Evolutionary conservation across 2,888 invertebrate genomes (phyloP).

Genomic region (Amiota minor): DNA sequence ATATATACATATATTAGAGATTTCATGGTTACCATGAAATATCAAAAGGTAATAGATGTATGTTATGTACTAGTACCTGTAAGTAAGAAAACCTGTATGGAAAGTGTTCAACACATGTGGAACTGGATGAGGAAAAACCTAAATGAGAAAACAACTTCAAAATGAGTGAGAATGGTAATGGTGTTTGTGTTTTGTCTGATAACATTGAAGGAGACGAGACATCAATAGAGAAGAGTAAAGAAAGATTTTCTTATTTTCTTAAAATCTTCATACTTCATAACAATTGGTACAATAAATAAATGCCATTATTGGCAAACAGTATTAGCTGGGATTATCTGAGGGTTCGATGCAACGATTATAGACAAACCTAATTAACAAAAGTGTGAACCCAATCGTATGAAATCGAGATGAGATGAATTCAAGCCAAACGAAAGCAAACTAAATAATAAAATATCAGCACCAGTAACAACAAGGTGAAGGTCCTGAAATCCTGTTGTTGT

Average conservation of each 20-base stretch:
- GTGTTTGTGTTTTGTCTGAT: no score
- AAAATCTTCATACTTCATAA: not conserved
- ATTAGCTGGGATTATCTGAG: conserved; percentile 70
- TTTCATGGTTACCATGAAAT: no score
- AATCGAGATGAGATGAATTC: not conserved
- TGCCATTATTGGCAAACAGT: conserved; percentile 63
- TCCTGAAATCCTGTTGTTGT: conserved; percentile 10
- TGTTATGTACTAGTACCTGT: not conserved
- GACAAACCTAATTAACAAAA: conserved; percentile 70
- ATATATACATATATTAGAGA: no score
- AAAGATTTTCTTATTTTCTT: not conserved
- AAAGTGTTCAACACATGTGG: conserved; percentile 1
- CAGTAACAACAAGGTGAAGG: not conserved
- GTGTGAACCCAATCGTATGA: conserved; percentile 30
- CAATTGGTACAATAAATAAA: conserved; percentile 22
- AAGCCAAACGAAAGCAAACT: not conserved
- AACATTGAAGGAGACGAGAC: no score
- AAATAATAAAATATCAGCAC: not conserved
- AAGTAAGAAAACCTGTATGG: not conserved
- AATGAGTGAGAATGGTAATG: not conserved
- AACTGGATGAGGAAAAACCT: conserved; percentile 3
- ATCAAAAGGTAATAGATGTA: not conserved
- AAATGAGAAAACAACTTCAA: not conserved
- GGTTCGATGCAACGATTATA: conserved; percentile 70
- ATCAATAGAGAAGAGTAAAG: not conserved